These are phyloP conservation scores for Lydus trimaculatus DNA, from an alignment of 2,888 invertebrate species.

Conservation along the genomic window DNA sequence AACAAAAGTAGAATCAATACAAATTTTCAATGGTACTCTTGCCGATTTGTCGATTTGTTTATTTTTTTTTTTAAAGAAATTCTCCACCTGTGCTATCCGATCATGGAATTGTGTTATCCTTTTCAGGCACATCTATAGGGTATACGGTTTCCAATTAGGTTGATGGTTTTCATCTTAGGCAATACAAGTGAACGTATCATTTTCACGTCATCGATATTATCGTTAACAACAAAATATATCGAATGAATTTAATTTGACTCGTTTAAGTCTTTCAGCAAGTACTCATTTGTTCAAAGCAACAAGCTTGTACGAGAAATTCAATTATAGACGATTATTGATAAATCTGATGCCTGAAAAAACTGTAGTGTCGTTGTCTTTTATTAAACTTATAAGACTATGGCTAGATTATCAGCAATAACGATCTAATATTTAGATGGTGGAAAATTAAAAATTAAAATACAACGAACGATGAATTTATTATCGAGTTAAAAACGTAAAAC, in stretches of 20 bases:
- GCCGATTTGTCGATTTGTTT: not conserved
- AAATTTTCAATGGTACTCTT: not conserved
- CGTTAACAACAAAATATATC: not conserved
- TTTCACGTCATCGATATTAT: not conserved
- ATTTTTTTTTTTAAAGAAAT: not conserved
- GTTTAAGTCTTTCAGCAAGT: not conserved
- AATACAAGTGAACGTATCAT: not conserved
- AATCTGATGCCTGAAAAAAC: not conserved
- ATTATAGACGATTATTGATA: not conserved
- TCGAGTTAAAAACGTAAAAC: not conserved
- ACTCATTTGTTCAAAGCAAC: not conserved
- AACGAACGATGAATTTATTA: slow-evolving; percentile 10
- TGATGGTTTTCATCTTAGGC: not conserved
- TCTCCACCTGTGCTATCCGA: not conserved
- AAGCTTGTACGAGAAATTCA: not conserved
- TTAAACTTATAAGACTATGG: not conserved
- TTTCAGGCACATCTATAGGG: not conserved
- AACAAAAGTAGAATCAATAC: not conserved
- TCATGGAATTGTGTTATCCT: not conserved
- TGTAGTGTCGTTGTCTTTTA: not conserved
- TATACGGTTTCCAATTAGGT: not conserved
- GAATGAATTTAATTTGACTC: not conserved
- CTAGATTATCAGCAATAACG: not conserved
- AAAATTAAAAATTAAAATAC: slow-evolving; percentile 16
- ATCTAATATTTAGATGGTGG: slow-evolving; percentile 14